These are phyloP conservation scores for Drosophila neoperkinsi DNA, from an alignment of 2,888 invertebrate genomes.

Conservation along the genomic window DNA sequence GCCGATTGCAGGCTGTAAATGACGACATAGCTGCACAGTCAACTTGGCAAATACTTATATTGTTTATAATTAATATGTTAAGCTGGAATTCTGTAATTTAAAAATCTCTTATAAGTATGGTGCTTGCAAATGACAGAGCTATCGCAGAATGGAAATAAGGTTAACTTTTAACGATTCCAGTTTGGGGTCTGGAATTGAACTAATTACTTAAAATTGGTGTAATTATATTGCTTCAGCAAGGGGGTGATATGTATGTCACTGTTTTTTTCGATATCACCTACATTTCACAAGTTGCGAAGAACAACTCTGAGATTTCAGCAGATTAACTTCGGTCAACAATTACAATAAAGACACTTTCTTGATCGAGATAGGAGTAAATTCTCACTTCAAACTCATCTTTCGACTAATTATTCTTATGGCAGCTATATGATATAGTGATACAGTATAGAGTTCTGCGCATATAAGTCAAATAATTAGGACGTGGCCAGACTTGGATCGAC, in stretches of 20 bases:
- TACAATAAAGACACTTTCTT: not conserved
- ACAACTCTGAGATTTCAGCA: not conserved
- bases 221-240: not conserved
- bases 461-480: not conserved
- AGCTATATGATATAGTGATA: not conserved
- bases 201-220: not conserved
- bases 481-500: not conserved
- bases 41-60: not conserved
- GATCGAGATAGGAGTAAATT: not conserved
- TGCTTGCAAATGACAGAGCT: not conserved
- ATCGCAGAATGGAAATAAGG: not conserved
- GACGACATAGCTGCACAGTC: not conserved
- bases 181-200: not conserved
- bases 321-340: not conserved
- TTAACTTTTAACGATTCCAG: not conserved
- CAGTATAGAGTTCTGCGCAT: not conserved
- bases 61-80: not conserved
- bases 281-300: not conserved
- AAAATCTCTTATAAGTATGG: not conserved
- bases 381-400: not conserved
- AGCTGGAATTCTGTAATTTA: not conserved
- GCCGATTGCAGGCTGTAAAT: slow-evolving; percentile 6
- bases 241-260: not conserved
- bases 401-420: not conserved
- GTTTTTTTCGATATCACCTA: not conserved